Evolutionary conservation across 1,140 invertebrate genomes (phyloP).

Genomic region (Procambarus virginalis): DNA sequence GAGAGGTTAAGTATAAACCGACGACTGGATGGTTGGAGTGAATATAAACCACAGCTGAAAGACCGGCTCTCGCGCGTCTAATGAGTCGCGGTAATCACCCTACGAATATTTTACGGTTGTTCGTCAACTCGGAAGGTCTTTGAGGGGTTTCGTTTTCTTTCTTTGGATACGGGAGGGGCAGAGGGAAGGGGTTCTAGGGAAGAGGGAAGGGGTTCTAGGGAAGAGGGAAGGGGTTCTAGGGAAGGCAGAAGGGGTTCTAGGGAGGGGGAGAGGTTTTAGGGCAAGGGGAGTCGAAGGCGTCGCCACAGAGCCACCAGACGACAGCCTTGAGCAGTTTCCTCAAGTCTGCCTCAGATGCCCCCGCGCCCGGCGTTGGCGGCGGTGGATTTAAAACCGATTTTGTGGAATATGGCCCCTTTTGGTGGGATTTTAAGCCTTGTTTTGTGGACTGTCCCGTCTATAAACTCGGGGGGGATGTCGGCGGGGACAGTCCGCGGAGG

Average conservation of each 20-base stretch:
- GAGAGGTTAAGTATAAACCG: neutral
- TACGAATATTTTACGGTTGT: neutral
- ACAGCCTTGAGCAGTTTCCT: neutral
- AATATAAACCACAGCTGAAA: neutral
- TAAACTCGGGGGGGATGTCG: neutral
- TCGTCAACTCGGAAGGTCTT: neutral
- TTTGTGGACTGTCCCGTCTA: neutral
- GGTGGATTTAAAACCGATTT: slow-evolving; percentile 2
- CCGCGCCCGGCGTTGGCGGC: neutral
- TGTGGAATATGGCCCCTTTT: slow-evolving; percentile 2
- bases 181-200: too few relatives aligned
- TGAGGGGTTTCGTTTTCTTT: neutral
- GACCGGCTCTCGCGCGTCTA: neutral
- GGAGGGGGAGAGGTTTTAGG: too few relatives aligned
- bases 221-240: too few relatives aligned
- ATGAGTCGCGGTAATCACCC: neutral
- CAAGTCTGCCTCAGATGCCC: neutral
- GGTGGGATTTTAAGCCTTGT: slow-evolving; percentile 8
- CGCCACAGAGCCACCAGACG: neutral
- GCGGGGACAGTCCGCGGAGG: neutral
- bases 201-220: too few relatives aligned
- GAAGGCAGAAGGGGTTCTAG: too few relatives aligned
- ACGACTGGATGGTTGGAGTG: neutral
- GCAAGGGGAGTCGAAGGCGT: neutral
- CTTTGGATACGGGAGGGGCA: neutral